phyloP scores from a whole-genome alignment of 2,797 vertebrate species.

The Sebastes melanostomus region DNA sequence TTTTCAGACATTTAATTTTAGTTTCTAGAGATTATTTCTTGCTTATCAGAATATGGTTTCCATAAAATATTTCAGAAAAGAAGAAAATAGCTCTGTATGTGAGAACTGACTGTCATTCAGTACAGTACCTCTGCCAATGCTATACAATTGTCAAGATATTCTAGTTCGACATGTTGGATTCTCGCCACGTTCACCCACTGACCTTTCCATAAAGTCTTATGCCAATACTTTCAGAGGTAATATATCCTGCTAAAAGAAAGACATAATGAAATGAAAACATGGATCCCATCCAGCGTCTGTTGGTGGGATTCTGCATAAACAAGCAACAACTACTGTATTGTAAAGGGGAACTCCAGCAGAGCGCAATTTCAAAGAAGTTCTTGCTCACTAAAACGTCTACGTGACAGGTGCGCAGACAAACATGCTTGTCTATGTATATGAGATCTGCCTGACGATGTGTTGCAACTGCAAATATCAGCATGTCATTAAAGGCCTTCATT shows the following conservation, averaged over 20 bases:
- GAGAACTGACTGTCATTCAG: neutral
- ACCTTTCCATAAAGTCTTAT: neutral
- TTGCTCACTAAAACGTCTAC: neutral
- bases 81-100: neutral
- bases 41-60: neutral
- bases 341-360: neutral
- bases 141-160: neutral
- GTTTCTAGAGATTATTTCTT: neutral
- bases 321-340: neutral
- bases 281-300: neutral
- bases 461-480: neutral
- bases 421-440: neutral
- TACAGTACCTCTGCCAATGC: neutral
- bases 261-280: neutral
- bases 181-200: neutral
- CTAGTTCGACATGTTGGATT: neutral
- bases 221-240: neutral
- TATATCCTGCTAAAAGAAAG: neutral
- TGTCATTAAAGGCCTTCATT: conserved; percentile 1
- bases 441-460: neutral
- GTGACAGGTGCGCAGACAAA: neutral
- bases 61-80: neutral
- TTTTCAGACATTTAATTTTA: neutral
- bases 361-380: neutral
- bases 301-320: neutral